Conservation (phyloP, 1,140 invertebrate genomes). For the Drosophila arizonae region DNA sequence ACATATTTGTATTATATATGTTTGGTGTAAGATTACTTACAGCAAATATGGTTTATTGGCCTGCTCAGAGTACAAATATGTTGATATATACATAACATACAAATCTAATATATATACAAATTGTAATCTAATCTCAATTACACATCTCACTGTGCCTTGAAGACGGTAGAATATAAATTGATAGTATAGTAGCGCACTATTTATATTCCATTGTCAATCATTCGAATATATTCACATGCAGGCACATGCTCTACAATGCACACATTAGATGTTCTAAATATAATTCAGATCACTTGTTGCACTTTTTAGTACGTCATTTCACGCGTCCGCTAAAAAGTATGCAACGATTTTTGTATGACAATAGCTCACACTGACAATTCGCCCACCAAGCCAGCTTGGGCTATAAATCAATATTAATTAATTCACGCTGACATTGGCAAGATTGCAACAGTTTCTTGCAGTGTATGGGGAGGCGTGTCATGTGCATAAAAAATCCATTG, state of each 20-base stretch:
- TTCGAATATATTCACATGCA: neutral
- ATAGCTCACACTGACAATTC: neutral
- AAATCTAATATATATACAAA: too few relatives aligned
- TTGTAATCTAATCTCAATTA: too few relatives aligned
- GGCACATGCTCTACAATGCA: neutral
- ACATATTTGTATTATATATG: too few relatives aligned
- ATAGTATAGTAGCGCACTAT: neutral
- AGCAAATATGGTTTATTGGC: too few relatives aligned
- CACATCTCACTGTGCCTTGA: too few relatives aligned
- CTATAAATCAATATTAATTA: slow-evolving; percentile 3
- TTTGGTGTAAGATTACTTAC: too few relatives aligned
- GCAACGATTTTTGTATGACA: slow-evolving; percentile 11
- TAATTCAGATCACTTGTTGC: neutral
- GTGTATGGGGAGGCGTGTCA: neutral
- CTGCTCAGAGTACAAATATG: too few relatives aligned
- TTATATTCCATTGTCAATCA: neutral
- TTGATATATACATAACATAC: too few relatives aligned
- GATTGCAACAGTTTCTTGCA: neutral
- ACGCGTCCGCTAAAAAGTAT: slow-evolving; percentile 42
- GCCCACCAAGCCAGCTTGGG: neutral
- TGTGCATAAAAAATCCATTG: neutral
- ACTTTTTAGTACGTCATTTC: slow-evolving; percentile 19
- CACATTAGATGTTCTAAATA: neutral
- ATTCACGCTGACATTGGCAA: neutral
- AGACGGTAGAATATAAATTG: neutral